Evolutionary conservation across 2,888 invertebrate species (phyloP).

Genomic region (Papilio gigon): DNA sequence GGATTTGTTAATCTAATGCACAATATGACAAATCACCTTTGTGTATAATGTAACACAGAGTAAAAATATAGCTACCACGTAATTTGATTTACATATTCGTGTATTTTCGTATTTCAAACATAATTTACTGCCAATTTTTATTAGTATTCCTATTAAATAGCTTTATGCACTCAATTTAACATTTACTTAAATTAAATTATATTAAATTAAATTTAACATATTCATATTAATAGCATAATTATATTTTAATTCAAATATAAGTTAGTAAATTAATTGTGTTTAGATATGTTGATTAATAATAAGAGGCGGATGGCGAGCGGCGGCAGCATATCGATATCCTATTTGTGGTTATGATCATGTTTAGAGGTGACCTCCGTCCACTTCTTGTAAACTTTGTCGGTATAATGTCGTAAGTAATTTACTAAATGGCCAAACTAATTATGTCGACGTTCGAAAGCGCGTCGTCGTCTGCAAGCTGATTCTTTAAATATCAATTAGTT

Average conservation of each 20-base stretch:
- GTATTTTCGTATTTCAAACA: no score
- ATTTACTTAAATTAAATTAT: no score
- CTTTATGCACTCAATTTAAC: no score
- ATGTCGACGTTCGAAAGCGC: conserved; percentile 61
- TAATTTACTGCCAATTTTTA: no score
- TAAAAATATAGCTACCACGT: background rate
- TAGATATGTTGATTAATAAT: conserved; percentile 22
- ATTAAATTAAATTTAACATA: no score
- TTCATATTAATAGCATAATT: background rate
- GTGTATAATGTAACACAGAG: background rate
- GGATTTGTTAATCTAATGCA: conserved; percentile 11
- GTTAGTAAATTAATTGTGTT: background rate
- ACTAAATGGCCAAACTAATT: conserved; percentile 43
- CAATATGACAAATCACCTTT: conserved; percentile 15
- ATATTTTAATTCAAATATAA: conserved; percentile 19
- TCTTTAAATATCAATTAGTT: conserved; percentile 71
- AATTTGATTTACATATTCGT: no score
- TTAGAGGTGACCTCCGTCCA: conserved; percentile 37
- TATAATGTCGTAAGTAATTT: conserved; percentile 41
- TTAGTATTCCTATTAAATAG: no score
- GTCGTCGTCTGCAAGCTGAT: conserved; percentile 63
- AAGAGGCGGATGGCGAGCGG: no score
- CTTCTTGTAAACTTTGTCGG: conserved; percentile 35
- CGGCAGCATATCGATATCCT: conserved; percentile 36
- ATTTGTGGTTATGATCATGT: conserved; percentile 37